phyloP scores from a whole-genome alignment of 2,888 invertebrate species.

The Argyresthia goedartella region DNA sequence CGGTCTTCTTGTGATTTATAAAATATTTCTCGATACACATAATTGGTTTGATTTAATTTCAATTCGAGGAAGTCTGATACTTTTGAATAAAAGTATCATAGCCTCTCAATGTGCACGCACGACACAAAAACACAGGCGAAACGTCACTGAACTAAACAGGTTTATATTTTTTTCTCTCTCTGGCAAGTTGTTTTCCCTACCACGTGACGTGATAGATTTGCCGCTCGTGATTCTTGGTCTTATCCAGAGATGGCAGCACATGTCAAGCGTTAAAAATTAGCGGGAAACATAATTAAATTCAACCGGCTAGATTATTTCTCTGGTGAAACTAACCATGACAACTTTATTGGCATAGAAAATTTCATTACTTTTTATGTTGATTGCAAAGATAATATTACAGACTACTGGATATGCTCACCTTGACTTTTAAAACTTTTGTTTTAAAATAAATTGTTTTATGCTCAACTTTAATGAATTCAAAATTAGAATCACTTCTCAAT shows the following conservation, averaged over 20 bases:
- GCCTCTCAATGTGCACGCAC: neutral
- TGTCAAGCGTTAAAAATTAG: conserved; percentile 7
- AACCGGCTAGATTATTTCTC: conserved; percentile 16
- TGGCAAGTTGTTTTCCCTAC: conserved; percentile 19
- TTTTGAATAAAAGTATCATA: too few relatives aligned
- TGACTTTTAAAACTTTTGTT: neutral
- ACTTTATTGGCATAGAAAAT: conserved; percentile 36
- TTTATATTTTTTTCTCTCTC: conserved; percentile 40
- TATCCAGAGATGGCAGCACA: conserved; percentile 34
- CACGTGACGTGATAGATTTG: conserved; percentile 51
- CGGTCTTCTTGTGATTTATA: too few relatives aligned
- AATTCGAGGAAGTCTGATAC: too few relatives aligned
- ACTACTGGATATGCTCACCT: conserved; percentile 6
- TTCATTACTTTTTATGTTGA: conserved; percentile 36
- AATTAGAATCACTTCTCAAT: too few relatives aligned
- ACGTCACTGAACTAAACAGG: conserved; percentile 60
- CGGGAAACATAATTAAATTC: conserved; percentile 20
- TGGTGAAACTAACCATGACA: conserved; percentile 39
- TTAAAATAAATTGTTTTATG: neutral
- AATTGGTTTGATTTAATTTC: too few relatives aligned
- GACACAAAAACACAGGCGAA: conserved; percentile 22
- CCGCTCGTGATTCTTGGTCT: conserved; percentile 19
- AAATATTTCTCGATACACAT: too few relatives aligned
- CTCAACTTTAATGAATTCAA: too few relatives aligned
- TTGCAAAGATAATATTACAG: conserved; percentile 20